phyloP scores from a whole-genome alignment of 2,888 invertebrate genomes.

The Gastracanthus pulcherrimus region DNA sequence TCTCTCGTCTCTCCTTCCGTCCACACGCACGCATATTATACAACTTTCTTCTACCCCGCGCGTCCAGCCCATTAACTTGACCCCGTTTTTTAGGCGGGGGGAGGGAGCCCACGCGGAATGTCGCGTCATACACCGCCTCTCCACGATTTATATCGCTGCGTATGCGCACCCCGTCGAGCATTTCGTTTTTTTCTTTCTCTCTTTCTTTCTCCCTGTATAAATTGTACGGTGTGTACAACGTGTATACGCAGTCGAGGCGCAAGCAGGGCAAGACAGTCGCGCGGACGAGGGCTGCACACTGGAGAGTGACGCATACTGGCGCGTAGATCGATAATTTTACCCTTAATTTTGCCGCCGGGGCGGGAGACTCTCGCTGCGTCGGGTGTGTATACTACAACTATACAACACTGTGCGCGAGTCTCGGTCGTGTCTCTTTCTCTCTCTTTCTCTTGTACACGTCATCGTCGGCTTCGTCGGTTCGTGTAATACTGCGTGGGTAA shows the following conservation, averaged over 20 bases:
- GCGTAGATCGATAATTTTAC: constrained; percentile 52
- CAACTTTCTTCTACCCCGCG: neutral
- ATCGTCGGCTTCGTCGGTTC: too few species aligned
- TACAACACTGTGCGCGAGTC: too few species aligned
- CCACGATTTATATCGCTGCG: neutral
- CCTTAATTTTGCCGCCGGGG: constrained; percentile 52
- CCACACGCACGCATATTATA: too few species aligned
- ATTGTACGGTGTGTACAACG: too few species aligned
- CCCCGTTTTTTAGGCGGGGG: neutral
- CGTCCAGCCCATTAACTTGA: constrained; percentile 26
- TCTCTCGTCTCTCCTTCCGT: too few species aligned
- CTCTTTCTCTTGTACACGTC: too few species aligned
- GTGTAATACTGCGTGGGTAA: too few species aligned
- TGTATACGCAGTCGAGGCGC: neutral
- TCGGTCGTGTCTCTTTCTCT: neutral
- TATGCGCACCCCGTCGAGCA: neutral
- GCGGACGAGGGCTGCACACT: too few species aligned
- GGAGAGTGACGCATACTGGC: constrained; percentile 39
- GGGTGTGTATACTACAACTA: too few species aligned
- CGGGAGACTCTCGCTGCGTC: too few species aligned
- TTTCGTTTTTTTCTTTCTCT: neutral
- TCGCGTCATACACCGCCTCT: neutral
- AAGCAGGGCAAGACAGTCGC: too few species aligned
- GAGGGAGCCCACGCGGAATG: neutral
- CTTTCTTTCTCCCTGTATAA: neutral